phyloP scores from a whole-genome alignment of 2,797 vertebrate species.

The Pipistrellus kuhlii region DNA sequence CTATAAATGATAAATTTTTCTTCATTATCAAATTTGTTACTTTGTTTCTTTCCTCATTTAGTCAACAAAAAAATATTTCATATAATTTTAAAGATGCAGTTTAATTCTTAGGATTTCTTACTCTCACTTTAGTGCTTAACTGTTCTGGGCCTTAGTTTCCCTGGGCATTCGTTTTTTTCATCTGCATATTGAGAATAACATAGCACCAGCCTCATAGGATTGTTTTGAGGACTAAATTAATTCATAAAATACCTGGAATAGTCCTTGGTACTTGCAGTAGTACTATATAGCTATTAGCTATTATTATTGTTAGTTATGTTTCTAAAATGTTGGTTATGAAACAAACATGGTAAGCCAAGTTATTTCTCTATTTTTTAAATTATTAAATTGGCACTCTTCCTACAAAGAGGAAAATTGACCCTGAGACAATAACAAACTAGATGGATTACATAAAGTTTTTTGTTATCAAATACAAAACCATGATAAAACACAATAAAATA shows the following conservation, averaged over 20 bases:
- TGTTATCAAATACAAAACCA: conserved; percentile 42
- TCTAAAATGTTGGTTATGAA: conserved; percentile 47
- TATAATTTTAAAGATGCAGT: conserved; percentile 30
- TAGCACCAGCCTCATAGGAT: not conserved
- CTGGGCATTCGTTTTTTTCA: conserved; percentile 35
- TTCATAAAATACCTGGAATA: not conserved
- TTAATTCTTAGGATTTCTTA: conserved; percentile 40
- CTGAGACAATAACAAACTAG: not conserved
- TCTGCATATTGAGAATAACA: not conserved
- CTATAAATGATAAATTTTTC: not conserved
- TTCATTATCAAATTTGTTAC: not conserved
- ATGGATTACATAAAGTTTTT: conserved; percentile 8
- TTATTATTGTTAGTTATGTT: conserved; percentile 2
- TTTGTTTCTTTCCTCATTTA: conserved; percentile 10
- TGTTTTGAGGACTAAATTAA: conserved; percentile 36
- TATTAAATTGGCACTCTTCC: not conserved
- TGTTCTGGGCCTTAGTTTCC: conserved; percentile 34
- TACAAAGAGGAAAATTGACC: not conserved
- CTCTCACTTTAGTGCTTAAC: not conserved
- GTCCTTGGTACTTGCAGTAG: not conserved
- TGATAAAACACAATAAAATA: not conserved
- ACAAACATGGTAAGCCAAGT: not conserved
- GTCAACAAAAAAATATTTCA: conserved; percentile 1
- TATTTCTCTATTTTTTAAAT: not conserved
- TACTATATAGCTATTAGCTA: not conserved